A percentile compares a stretch with the other conserved stretches of the same genome.
These are phyloP conservation scores for Muscicapa striata DNA, from an alignment of 2,797 vertebrate species.

Conservation along the genomic window DNA sequence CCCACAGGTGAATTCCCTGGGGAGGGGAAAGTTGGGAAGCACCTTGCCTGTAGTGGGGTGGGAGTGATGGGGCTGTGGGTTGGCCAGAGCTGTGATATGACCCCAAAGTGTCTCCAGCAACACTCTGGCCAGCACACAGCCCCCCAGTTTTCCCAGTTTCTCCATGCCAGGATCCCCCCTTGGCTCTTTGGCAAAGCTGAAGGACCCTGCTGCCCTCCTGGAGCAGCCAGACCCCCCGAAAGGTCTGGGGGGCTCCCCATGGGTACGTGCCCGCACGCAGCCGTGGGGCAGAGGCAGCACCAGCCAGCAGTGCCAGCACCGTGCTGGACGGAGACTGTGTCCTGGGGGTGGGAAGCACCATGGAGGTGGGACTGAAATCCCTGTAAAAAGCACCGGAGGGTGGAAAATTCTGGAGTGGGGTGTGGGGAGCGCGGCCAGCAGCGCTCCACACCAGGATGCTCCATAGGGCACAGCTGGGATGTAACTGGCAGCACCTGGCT, in stretches of 20 bases:
- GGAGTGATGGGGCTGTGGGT: neutral
- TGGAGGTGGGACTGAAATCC: neutral
- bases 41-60: neutral
- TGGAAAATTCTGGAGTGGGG: neutral
- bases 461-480: neutral
- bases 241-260: neutral
- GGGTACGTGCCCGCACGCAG: neutral
- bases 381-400: neutral
- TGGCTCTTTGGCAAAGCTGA: constrained; percentile 53
- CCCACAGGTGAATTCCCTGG: neutral
- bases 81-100: neutral
- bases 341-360: neutral
- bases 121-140: neutral
- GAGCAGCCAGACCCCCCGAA: neutral
- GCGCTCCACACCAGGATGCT: neutral
- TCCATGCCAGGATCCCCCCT: neutral
- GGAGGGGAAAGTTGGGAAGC: neutral
- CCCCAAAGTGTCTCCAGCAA: neutral
- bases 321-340: rapidly evolving
- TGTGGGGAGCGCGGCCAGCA: neutral
- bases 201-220: neutral
- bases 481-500: neutral
- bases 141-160: neutral
- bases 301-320: neutral
- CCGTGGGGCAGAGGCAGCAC: neutral